These are phyloP conservation scores for Rostratula benghalensis DNA, from an alignment of 2,113 vertebrate species.

Conservation along the genomic window DNA sequence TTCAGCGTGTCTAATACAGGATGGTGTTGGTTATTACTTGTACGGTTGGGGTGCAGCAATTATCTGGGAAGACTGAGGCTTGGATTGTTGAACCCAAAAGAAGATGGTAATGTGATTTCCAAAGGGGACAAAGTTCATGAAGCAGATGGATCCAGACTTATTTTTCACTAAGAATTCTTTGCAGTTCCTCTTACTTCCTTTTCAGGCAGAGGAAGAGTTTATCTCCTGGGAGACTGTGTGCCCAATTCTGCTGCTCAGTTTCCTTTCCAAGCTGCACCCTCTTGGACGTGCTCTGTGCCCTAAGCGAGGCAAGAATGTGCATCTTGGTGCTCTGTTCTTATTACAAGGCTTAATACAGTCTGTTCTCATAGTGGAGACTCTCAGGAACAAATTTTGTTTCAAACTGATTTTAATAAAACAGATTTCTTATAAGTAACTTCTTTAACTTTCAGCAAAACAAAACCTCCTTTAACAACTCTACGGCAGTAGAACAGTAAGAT, in stretches of 20 bases:
- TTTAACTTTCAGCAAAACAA: conserved; percentile 11
- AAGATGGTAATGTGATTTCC: neutral
- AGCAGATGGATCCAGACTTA: neutral
- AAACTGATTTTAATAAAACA: conserved; percentile 58
- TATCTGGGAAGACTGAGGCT: neutral
- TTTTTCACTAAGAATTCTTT: neutral
- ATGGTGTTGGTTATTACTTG: conserved; percentile 25
- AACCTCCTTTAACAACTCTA: conserved; percentile 12
- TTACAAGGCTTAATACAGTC: neutral
- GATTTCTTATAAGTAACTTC: conserved; percentile 24
- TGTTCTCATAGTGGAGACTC: conserved; percentile 15
- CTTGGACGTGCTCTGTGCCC: neutral
- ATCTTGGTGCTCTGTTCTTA: neutral
- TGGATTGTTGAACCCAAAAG: neutral
- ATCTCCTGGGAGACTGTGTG: neutral
- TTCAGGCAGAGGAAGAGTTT: neutral
- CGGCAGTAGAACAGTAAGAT: neutral
- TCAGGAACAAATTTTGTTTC: conserved; percentile 43
- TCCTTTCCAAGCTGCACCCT: neutral
- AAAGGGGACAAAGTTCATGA: neutral
- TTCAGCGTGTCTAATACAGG: conserved; percentile 58
- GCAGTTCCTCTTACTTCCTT: neutral
- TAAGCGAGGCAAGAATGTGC: neutral
- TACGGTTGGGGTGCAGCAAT: neutral
- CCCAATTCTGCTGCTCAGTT: neutral